Conservation (phyloP, 2,113 vertebrate species). For the Heliornis fulica region DNA sequence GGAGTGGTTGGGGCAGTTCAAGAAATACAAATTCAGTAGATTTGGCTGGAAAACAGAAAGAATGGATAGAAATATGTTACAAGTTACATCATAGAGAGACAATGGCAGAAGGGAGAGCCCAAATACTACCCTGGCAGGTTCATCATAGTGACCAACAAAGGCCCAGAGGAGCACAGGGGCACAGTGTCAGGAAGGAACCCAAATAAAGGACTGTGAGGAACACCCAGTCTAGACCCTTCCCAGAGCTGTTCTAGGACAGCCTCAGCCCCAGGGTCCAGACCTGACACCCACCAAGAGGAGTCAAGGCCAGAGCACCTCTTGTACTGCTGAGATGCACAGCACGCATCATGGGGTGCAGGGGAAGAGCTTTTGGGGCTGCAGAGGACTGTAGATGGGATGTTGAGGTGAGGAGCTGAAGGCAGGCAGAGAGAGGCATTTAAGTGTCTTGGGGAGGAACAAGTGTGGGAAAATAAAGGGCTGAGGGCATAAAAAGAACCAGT, state of each 20-base stretch:
- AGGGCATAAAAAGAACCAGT: background rate
- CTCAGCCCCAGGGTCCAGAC: background rate
- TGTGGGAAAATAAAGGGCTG: background rate
- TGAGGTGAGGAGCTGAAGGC: background rate
- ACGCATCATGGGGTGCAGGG: background rate
- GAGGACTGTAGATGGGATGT: background rate
- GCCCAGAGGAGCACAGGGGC: background rate
- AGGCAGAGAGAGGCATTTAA: background rate
- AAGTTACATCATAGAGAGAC: background rate
- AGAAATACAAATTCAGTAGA: slow-evolving; percentile 76
- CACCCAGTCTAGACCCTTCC: rapidly evolving
- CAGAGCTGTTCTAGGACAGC: background rate
- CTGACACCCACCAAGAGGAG: background rate
- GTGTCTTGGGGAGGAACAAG: background rate
- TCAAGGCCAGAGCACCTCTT: background rate
- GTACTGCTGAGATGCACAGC: background rate
- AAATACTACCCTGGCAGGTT: background rate
- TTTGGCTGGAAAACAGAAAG: slow-evolving; percentile 65
- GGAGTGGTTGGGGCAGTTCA: slow-evolving; percentile 63
- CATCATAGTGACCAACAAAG: background rate
- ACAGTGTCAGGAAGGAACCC: background rate
- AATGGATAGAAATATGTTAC: background rate
- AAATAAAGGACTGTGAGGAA: background rate
- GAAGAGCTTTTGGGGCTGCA: background rate
- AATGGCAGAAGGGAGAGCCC: background rate